Evolutionary conservation across 2,113 vertebrate genomes (phyloP).

Genomic region (Machaerirhynchus nigripectus): DNA sequence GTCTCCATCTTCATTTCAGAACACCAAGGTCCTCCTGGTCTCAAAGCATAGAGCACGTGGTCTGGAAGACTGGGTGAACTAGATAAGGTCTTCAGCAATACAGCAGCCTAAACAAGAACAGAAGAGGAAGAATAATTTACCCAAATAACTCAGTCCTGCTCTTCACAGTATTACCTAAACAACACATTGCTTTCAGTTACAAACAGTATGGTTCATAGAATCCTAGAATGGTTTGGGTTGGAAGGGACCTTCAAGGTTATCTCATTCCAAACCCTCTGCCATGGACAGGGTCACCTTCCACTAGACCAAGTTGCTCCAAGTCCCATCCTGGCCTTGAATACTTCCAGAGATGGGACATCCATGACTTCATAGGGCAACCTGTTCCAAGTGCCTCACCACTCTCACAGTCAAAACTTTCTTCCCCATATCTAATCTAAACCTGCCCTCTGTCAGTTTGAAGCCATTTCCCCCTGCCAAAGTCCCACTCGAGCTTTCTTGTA

Average conservation of each 20-base stretch:
- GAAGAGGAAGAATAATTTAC: constrained; percentile 25
- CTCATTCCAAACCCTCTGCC: background rate
- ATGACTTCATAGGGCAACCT: background rate
- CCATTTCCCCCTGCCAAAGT: background rate
- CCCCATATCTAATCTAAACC: background rate
- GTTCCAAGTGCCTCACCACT: background rate
- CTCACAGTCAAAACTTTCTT: background rate
- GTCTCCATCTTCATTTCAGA: constrained; percentile 96
- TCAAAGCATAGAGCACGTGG: constrained; percentile 77
- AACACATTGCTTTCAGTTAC: background rate
- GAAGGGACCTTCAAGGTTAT: background rate
- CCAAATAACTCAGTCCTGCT: background rate
- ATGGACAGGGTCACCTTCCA: background rate
- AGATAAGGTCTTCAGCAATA: constrained; percentile 48
- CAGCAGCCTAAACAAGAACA: constrained; percentile 67
- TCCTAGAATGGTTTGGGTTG: background rate
- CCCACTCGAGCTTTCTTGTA: background rate
- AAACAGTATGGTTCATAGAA: background rate
- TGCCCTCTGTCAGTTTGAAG: background rate
- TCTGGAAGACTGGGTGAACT: constrained; percentile 21
- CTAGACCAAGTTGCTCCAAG: background rate
- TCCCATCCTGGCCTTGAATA: background rate
- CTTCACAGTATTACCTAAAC: background rate
- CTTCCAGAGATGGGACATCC: background rate
- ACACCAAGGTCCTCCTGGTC: constrained; percentile 65